Conservation (phyloP, 2,797 vertebrate species). For the Chelidonichthys spinosus region DNA sequence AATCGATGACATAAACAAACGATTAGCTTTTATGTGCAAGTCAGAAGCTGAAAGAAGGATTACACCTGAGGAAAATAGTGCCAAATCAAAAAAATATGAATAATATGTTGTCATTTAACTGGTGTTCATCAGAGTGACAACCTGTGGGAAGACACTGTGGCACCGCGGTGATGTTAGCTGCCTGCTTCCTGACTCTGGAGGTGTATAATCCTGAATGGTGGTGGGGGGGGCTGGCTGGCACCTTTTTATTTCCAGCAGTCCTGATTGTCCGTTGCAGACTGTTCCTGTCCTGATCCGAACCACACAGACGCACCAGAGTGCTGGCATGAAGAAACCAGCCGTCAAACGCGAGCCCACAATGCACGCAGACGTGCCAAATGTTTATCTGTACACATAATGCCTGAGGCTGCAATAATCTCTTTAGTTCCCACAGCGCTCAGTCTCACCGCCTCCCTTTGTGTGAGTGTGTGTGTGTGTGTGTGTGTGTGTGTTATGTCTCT, state of each 20-base stretch:
- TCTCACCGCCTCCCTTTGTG: constrained; percentile 35
- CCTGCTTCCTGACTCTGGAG: neutral
- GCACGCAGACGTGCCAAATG: constrained; percentile 10
- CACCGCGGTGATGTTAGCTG: neutral
- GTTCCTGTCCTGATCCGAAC: neutral
- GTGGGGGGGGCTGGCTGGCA: neutral
- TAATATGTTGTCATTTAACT: neutral
- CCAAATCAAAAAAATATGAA: too few species aligned
- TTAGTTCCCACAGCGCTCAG: constrained; percentile 37
- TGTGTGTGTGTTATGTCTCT: constrained; percentile 53
- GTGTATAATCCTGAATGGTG: neutral
- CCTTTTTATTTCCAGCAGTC: neutral
- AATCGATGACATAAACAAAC: neutral
- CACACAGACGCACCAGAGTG: neutral
- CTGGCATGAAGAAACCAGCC: neutral
- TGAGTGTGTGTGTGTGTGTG: constrained; percentile 50
- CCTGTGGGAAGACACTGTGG: neutral
- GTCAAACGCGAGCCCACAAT: neutral
- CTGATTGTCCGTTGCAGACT: neutral
- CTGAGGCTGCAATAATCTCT: constrained; percentile 25
- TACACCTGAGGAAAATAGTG: too few species aligned
- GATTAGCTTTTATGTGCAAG: neutral
- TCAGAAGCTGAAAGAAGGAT: neutral
- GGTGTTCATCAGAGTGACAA: neutral
- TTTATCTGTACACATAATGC: constrained; percentile 11